Evolutionary conservation across 2,797 vertebrate genomes (phyloP).

Genomic region (Myotis daubentonii): DNA sequence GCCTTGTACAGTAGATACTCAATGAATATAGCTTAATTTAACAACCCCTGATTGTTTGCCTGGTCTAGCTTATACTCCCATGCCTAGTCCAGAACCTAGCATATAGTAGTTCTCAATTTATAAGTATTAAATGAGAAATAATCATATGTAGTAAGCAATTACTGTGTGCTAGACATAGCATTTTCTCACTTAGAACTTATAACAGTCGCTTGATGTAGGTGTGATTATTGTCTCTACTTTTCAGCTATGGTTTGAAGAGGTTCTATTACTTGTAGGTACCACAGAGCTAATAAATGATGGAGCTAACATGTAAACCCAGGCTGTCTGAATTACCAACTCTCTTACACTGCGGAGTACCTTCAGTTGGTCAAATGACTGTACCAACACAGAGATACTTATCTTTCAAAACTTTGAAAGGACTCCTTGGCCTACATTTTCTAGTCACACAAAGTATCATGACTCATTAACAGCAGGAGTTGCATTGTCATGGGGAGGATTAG

Average conservation of each 20-base stretch:
- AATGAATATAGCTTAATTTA: not conserved
- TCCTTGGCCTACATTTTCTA: slow-evolving; percentile 70
- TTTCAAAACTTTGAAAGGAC: slow-evolving; percentile 27
- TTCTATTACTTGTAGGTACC: not conserved
- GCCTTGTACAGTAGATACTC: not conserved
- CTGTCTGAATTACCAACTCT: not conserved
- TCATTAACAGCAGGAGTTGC: slow-evolving; percentile 79
- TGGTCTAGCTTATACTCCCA: not conserved
- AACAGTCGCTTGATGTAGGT: not conserved
- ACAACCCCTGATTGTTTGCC: not conserved
- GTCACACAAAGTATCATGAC: slow-evolving; percentile 68
- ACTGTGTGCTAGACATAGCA: not conserved
- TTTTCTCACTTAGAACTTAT: not conserved
- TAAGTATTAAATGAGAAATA: not conserved
- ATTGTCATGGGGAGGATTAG: slow-evolving; percentile 78
- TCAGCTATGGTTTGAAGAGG: not conserved
- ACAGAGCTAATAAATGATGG: not conserved
- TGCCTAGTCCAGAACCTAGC: not conserved
- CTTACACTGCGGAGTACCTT: not conserved
- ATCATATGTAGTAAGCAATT: not conserved
- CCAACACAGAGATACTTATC: not conserved
- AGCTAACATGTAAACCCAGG: not conserved
- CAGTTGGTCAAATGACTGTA: not conserved
- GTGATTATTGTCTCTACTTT: not conserved
- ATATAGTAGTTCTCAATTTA: not conserved